Base-by-base conservation (phyloP, 92 coral and sea anemone genomes). In the Chrysogorgia sp. region DNA sequence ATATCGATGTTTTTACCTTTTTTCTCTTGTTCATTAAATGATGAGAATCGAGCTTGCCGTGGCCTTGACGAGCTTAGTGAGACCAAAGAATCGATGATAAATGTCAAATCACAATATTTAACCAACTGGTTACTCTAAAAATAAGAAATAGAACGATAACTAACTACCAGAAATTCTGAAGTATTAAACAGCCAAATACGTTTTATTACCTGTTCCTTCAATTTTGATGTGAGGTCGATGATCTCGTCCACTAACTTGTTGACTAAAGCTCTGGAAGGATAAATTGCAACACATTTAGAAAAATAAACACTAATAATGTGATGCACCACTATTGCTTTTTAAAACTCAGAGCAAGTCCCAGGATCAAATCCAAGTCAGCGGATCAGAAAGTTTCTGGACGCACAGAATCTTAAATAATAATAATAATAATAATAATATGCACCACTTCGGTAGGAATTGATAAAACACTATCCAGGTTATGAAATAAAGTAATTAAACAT, bases 61-160 rank as follows among this genome's bases (percentile, higher is more conserved):
- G 98, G 98, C 45, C 92, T 96, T 34, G 97, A 92, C 55, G 83
- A 86, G 64, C 89, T 91, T 58, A 94, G 59, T 35, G 88, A 65
- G 19, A 86, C 75, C 62, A 94, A 64, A 7, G 98, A 92, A 17
- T 94, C 97, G n/a, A 83, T 90, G 2, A 94, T 93, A 52, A 94
- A 67, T n/a, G 90, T 74, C 28, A 87, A 65, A 53, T 92, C 90
- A 28, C 92, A 88, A 35, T 92, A 88, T 58, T 85, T 91, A 1
- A 94, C 88, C 75, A 94, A 79, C 55, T 91, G 92, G 40, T 77
- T 81, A 25, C 88, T 83, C 98, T 94, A 2, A 52, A 47, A 35
- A 12, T 40, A 31, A 28, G 65, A 20, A 29, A 60, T 2, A 34
- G 15, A 9, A 28, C 31, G 2, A 61, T 34, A 34, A 21, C 21